These are phyloP conservation scores for Lagopus leucura DNA, from an alignment of 2,113 vertebrate species.

Conservation along the genomic window DNA sequence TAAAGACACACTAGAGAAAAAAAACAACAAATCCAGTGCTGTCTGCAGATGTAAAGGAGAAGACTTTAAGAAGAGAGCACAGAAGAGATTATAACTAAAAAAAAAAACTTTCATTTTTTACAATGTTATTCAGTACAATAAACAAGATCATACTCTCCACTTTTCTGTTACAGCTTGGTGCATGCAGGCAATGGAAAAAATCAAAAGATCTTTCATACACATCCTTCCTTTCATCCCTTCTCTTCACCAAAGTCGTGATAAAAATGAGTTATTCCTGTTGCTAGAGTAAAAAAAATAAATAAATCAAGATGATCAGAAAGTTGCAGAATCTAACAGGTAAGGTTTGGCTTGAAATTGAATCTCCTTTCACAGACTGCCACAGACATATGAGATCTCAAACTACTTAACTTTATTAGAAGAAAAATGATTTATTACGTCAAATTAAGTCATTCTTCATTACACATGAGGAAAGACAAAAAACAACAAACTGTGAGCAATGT, in stretches of 20 bases:
- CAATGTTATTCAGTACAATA: neutral
- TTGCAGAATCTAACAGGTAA: neutral
- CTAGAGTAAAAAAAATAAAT: slow-evolving; percentile 14
- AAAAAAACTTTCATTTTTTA: neutral
- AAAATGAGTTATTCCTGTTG: slow-evolving; percentile 38
- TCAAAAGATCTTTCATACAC: slow-evolving; percentile 4
- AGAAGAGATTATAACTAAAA: neutral
- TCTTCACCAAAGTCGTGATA: slow-evolving; percentile 23
- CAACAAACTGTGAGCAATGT: neutral
- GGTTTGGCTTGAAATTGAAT: neutral
- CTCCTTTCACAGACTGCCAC: neutral
- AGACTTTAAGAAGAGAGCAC: neutral
- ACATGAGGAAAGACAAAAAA: neutral
- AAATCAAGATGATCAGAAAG: slow-evolving; percentile 7
- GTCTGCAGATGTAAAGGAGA: neutral
- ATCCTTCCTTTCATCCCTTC: slow-evolving; percentile 24
- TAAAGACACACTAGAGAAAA: neutral
- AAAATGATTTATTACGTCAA: neutral
- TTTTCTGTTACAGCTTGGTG: slow-evolving; percentile 29
- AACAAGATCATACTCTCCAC: neutral
- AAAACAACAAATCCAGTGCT: neutral
- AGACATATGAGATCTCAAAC: neutral
- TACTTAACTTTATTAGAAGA: neutral
- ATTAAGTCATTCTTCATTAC: neutral
- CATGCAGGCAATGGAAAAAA: slow-evolving; percentile 30